These are phyloP conservation scores for Pseudorhombus dupliciocellatus DNA, from an alignment of 2,113 vertebrate species.

Conservation along the genomic window DNA sequence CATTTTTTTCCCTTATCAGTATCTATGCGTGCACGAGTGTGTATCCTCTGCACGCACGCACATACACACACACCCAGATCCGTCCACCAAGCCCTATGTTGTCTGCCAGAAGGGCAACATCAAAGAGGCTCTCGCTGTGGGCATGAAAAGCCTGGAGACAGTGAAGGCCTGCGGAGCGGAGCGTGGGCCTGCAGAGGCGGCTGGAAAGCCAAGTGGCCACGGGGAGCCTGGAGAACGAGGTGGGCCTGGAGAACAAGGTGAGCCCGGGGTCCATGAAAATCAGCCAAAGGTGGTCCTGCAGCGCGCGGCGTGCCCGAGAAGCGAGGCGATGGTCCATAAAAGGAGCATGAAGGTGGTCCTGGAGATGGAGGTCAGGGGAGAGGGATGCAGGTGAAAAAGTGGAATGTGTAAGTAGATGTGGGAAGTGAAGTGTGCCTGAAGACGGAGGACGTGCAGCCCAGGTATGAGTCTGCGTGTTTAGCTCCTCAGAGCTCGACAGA, in stretches of 20 bases:
- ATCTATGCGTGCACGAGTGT: slow-evolving; percentile 33
- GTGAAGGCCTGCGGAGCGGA: slow-evolving; percentile 46
- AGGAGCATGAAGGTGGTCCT: slow-evolving; percentile 15
- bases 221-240: slow-evolving; percentile 62
- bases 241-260: slow-evolving; percentile 15
- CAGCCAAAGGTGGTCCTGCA: slow-evolving; percentile 52
- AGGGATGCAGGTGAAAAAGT: slow-evolving; percentile 19
- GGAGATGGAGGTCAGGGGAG: slow-evolving; percentile 32
- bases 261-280: slow-evolving; percentile 27
- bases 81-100: slow-evolving; percentile 65
- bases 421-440: slow-evolving; percentile 1
- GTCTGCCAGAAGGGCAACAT: slow-evolving; percentile 74
- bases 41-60: slow-evolving; percentile 7
- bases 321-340: neutral
- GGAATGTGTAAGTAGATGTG: slow-evolving; percentile 11
- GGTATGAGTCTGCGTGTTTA: neutral
- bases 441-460: neutral
- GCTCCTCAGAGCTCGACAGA: slow-evolving; percentile 20
- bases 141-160: slow-evolving; percentile 74
- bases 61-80: slow-evolving; percentile 25
- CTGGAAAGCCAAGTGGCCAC: slow-evolving; percentile 60
- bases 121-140: slow-evolving; percentile 76
- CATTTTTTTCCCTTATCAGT: slow-evolving; percentile 29
- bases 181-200: slow-evolving; percentile 54
- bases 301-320: slow-evolving; percentile 19